Base-by-base conservation (phyloP, 2,888 invertebrate species). In the Nomada goodeniana region DNA sequence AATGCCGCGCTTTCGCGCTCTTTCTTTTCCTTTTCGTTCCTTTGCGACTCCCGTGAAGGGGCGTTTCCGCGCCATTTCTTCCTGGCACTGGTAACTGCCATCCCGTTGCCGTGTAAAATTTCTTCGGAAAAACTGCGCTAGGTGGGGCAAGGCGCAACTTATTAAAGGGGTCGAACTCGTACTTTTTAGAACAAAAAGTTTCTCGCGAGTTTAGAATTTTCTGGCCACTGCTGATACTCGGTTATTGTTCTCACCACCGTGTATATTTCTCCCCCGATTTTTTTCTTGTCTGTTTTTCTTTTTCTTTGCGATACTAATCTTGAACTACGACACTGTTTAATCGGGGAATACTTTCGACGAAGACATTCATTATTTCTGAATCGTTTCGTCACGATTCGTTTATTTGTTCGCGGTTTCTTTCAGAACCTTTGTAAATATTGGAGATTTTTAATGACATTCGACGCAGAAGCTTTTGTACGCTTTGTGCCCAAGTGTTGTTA, bases 101-200 rank as follows among this genome's bases (percentile, higher is more conserved):
- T 61, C 65, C 68, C 82, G 86, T 82, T 57, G 83, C 77, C 72
- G 83, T 86, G 86, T 88, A 88, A 88, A 88, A 90, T 90, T 90
- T 83, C 88, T 86, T 85, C 79, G 84, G 83, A 76, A 84, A 80
- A 86, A 87, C 82, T 86, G 68, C 67, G 80, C 83, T 26, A 70
- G 47, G 65, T 74, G 50, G 60, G n/a, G 57, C 53, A 53, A 67
- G 74, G 76, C 74, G 60, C 76, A 44, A 71, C 88, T 88, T 88
- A 86, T 88, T 85, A 82, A 80, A 73, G 67, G 75, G 82, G 85
- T 86, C 82, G 80, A 91, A 90, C 83, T 88, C 72, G 88, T 84
- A 36, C 36, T 36, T 36, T 36, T 36, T 36, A 76, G 84, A 74
- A 11, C 84, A 82, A 42, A 70, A 75, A 88, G 86, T 88, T 89